A percentile compares a stretch with the other conserved stretches of the same genome.
These are phyloP conservation scores for Phaenicophaeus curvirostris DNA, from an alignment of 2,797 vertebrate species.

Conservation along the genomic window DNA sequence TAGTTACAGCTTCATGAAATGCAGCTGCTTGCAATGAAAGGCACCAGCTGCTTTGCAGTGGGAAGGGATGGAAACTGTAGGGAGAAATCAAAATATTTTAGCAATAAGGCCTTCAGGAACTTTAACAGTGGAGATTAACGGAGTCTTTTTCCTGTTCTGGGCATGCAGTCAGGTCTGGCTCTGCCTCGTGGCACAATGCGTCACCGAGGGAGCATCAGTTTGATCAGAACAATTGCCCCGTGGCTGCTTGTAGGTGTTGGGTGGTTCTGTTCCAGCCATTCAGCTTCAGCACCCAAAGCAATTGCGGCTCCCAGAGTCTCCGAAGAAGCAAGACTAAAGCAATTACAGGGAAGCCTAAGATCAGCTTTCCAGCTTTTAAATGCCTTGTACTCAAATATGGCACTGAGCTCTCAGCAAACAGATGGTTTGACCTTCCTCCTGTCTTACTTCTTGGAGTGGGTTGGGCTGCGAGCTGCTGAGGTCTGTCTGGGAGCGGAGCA, in stretches of 20 bases:
- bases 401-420: not conserved
- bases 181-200: not conserved
- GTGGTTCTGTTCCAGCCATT: not conserved
- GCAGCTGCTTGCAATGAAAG: not conserved
- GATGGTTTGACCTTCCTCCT: slow-evolving; percentile 31
- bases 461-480: not conserved
- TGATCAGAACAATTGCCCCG: not conserved
- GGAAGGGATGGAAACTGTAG: not conserved
- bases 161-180: not conserved
- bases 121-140: not conserved
- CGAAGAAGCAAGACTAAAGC: not conserved
- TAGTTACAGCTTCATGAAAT: not conserved
- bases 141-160: not conserved
- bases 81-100: not conserved
- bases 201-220: no score
- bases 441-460: not conserved
- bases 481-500: not conserved
- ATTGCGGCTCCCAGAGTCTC: accelerated
- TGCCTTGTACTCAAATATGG: not conserved
- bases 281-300: not conserved
- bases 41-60: not conserved
- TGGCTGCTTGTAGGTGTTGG: not conserved
- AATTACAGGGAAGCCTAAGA: not conserved
- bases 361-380: not conserved
- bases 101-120: not conserved